Conservation (phyloP, 2,113 vertebrate genomes). For the Tympanuchus pallidicinctus region DNA sequence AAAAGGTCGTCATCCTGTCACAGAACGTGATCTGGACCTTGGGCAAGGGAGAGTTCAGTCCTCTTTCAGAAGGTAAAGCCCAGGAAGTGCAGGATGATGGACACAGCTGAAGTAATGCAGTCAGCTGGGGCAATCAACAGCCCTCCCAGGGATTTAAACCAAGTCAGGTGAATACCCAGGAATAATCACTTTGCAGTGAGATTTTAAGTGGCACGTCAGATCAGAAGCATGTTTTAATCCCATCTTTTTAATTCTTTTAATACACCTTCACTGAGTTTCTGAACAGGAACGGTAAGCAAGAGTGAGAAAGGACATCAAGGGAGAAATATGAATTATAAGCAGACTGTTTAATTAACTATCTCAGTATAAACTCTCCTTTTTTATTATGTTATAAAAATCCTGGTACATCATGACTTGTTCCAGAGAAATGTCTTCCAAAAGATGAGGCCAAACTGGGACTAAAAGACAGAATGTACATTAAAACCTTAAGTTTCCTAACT, state of each 20-base stretch:
- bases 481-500: conserved; percentile 27
- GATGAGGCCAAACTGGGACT: neutral
- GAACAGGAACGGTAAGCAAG: neutral
- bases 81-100: neutral
- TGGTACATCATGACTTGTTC: neutral
- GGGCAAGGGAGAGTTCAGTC: neutral
- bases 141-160: neutral
- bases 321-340: neutral
- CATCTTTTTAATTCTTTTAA: neutral
- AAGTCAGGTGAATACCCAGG: neutral
- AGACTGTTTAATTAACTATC: neutral
- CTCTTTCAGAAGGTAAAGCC: neutral
- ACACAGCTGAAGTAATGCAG: neutral
- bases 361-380: neutral
- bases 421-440: neutral
- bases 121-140: neutral
- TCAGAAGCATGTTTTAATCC: neutral
- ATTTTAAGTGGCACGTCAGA: neutral
- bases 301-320: neutral
- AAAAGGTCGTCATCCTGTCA: neutral
- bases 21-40: neutral
- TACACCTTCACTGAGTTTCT: neutral
- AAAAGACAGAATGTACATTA: conserved; percentile 16
- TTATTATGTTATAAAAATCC: neutral
- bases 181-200: neutral